A percentile compares a stretch with the other conserved stretches of the same genome.
Evolutionary conservation across 2,797 vertebrate genomes (phyloP).

Genomic region (Halcyon smyrnensis): DNA sequence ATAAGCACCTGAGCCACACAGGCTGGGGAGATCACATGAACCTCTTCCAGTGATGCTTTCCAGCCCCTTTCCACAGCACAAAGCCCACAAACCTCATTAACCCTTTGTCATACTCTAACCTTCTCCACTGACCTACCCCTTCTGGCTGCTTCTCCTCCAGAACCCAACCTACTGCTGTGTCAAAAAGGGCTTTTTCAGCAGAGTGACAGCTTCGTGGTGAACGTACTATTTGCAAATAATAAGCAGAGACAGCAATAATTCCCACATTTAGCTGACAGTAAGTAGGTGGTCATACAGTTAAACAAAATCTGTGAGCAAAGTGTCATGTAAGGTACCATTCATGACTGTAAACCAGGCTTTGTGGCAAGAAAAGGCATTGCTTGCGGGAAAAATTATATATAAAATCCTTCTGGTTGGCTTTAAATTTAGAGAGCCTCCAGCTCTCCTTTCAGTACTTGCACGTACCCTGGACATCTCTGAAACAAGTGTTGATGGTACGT

Average conservation of each 20-base stretch:
- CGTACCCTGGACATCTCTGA: accelerated
- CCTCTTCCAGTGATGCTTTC: neutral
- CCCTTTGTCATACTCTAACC: neutral
- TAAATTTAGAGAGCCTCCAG: neutral
- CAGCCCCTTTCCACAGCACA: neutral
- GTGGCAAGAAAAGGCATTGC: neutral
- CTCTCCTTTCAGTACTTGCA: neutral
- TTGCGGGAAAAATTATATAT: neutral
- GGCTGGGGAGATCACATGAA: neutral
- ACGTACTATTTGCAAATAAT: constrained; percentile 20
- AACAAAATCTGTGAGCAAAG: constrained; percentile 28
- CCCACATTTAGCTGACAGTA: neutral
- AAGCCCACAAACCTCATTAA: neutral
- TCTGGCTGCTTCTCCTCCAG: neutral
- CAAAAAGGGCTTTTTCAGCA: neutral
- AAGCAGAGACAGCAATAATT: neutral
- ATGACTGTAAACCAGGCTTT: neutral
- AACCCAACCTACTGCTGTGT: neutral
- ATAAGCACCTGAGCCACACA: neutral
- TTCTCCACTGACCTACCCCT: neutral
- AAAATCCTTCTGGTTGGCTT: neutral
- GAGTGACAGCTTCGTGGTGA: neutral
- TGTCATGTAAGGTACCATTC: neutral
- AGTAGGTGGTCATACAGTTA: constrained; percentile 1
- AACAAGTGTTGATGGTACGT: neutral